phyloP scores from a whole-genome alignment of 92 coral and sea anemone genomes.

The Siderastrea radians region DNA sequence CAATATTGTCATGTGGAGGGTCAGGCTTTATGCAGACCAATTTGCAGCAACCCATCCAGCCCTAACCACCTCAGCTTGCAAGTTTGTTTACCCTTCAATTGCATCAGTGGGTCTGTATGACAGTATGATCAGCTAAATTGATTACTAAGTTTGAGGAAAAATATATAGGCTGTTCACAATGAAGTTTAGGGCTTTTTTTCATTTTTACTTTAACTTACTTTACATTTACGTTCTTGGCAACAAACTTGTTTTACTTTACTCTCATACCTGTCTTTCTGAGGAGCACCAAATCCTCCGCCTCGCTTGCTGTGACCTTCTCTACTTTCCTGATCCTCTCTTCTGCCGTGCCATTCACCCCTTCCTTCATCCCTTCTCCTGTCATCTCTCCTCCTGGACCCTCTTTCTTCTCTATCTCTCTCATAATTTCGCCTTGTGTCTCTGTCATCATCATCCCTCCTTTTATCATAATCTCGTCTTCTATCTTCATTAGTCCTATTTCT shows the following conservation, averaged over 20 bases:
- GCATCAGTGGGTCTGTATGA: no score
- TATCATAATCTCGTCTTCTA: conserved; percentile 18
- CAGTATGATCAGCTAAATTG: no score
- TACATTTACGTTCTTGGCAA: neutral
- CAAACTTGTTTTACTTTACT: neutral
- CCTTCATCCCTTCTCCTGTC: conserved; percentile 17
- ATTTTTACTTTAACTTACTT: neutral
- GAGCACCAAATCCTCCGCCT: conserved; percentile 43
- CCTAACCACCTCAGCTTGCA: no score
- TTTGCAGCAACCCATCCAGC: no score
- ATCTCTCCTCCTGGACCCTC: conserved; percentile 15
- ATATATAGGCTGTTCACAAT: neutral
- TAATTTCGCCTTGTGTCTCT: conserved; percentile 13
- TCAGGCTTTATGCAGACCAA: no score
- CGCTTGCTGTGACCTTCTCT: conserved; percentile 3
- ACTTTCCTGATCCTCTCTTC: neutral
- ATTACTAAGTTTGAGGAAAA: no score
- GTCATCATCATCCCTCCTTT: conserved; percentile 30
- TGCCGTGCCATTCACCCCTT: conserved; percentile 3
- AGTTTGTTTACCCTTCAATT: no score
- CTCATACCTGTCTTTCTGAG: conserved; percentile 18
- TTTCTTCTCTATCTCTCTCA: conserved; percentile 30
- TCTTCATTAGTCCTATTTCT: conserved; percentile 4
- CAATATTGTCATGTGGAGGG: no score
- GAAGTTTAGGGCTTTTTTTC: no score